phyloP scores from a whole-genome alignment of 2,113 vertebrate genomes.

The Cheilinus undulatus region DNA sequence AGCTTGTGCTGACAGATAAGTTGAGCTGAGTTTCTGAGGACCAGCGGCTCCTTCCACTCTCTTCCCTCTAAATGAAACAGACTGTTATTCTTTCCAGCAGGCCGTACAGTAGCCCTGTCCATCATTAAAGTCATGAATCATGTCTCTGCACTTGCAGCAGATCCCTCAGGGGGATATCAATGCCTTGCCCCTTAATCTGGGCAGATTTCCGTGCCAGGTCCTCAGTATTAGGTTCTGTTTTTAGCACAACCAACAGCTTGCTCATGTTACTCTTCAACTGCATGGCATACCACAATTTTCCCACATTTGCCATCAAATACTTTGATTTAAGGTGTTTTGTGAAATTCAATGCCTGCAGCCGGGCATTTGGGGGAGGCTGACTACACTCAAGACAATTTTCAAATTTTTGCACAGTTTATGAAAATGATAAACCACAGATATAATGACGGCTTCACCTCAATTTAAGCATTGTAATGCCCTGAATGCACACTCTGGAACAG shows the following conservation, averaged over 20 bases:
- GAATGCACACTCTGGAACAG: no score
- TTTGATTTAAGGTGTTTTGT: conserved; percentile 64
- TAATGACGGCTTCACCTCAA: no score
- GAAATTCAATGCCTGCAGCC: no score
- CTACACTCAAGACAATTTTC: no score
- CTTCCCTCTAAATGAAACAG: conserved; percentile 63
- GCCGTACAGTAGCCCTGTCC: conserved; percentile 76
- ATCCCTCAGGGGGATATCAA: conserved; percentile 63
- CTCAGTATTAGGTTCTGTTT: conserved; percentile 64
- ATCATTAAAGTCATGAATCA: conserved; percentile 76
- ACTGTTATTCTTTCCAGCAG: conserved; percentile 75
- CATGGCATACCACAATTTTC: conserved; percentile 31
- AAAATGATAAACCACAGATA: no score
- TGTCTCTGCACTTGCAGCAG: conserved; percentile 43
- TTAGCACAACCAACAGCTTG: conserved; percentile 70
- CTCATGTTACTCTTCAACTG: conserved; percentile 66
- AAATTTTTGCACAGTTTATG: no score
- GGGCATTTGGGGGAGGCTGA: no score
- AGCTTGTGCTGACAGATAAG: conserved; percentile 75
- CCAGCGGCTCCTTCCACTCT: conserved; percentile 52
- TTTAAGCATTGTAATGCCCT: no score
- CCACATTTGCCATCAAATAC: conserved; percentile 60
- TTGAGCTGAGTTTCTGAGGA: conserved; percentile 58
- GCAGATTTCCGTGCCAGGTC: conserved; percentile 59
- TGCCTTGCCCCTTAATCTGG: conserved; percentile 70